These are phyloP conservation scores for Melanargia galathea DNA, from an alignment of 2,888 invertebrate genomes.

Conservation along the genomic window DNA sequence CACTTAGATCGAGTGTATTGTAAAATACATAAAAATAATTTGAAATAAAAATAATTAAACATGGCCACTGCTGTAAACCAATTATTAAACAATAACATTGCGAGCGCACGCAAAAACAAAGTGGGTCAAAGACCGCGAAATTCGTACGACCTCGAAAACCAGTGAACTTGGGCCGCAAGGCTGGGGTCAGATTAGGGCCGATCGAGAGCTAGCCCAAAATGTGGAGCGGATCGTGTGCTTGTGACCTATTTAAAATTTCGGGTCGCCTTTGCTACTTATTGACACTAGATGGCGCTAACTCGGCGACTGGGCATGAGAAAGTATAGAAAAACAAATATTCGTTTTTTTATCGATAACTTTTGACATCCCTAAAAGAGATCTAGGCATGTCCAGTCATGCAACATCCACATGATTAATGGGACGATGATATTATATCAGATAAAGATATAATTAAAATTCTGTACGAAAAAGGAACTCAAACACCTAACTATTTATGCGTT, in stretches of 20 bases:
- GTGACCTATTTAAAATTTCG: slow-evolving; percentile 66
- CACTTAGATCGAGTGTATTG: too few relatives aligned
- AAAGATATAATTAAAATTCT: too few relatives aligned
- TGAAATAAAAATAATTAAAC: neutral
- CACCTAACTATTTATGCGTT: too few relatives aligned
- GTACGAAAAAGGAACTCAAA: too few relatives aligned
- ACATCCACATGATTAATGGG: too few relatives aligned
- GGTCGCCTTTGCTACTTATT: slow-evolving; percentile 52
- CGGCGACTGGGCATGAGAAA: neutral
- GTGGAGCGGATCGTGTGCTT: slow-evolving; percentile 49
- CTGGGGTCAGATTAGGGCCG: slow-evolving; percentile 65
- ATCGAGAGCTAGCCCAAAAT: slow-evolving; percentile 67
- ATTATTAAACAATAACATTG: slow-evolving; percentile 24
- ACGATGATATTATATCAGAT: too few relatives aligned
- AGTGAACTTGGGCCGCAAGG: slow-evolving; percentile 61
- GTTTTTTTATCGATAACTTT: too few relatives aligned
- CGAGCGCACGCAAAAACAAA: slow-evolving; percentile 29
- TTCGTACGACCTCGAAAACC: slow-evolving; percentile 53
- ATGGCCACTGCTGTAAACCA: neutral
- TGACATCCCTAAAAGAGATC: too few relatives aligned
- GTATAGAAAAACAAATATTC: neutral
- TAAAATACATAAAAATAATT: neutral
- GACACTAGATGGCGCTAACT: slow-evolving; percentile 40
- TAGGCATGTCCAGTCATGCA: too few relatives aligned
- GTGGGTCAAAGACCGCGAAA: slow-evolving; percentile 38